Evolutionary conservation across 2,888 invertebrate species (phyloP), one percentile per base, ranked within the genome.

Genomic region (Rotaria macrura): DNA sequence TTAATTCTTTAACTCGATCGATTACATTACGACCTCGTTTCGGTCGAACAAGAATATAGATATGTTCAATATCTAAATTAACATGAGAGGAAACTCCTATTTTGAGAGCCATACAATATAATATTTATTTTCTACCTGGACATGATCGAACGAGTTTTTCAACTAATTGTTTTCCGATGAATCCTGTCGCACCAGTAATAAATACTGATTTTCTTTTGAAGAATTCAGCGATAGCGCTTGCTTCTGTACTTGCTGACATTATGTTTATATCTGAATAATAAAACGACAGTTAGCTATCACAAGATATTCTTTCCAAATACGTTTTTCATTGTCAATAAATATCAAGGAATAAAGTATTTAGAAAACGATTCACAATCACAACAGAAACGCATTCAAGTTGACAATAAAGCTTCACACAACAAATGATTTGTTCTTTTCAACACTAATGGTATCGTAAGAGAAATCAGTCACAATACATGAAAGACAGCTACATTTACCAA

Each of bases 121-220:
- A 43, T 43, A 7, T 43, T 43, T 5, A 55, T 55, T 25, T 40
- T n/a, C 25, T 79, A 79, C 79, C 79, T 79, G 74, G 65, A 89
- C 96, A 95, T 9, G 94, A 94, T 88, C 95, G 93, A 25, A 96
- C 90, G 4, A 97, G 91, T 90, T 96, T 97, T 91, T 96, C 96
- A 12, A 96, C 92, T 43, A 96, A 90, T 0, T 94, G 94, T 91
- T 96, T 96, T 0, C 96, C 96, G 90, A 96, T 93, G 89, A 96
- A 96, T 1, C 96, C 86, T 25, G 86, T 86, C 12, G 86, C 86
- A 38, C 86, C 86, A 29, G 86, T 86, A 20, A 86, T 84, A 83
- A 86, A 86, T 10, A 86, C 49, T 40, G 84, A 84, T 49, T 86
- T 86, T n/a, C 54, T 47, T 43, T 84, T 72, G 54, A 55, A 86